Percentiles rank a stretch among this genome's conserved stretches.
These are phyloP conservation scores for Neuroscelio doddi DNA, from an alignment of 2,888 invertebrate genomes.

Conservation along the genomic window DNA sequence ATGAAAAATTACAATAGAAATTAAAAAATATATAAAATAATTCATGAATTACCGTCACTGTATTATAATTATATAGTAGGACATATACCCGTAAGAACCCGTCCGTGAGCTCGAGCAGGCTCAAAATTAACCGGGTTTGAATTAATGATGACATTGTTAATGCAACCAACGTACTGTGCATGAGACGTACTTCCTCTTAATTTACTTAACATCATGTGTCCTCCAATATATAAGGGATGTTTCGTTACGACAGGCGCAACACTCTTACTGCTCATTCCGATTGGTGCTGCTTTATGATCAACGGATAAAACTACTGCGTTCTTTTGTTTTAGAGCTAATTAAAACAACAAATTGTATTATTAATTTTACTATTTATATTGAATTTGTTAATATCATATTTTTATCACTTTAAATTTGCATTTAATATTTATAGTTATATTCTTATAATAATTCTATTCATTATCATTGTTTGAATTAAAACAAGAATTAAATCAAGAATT, in stretches of 20 bases:
- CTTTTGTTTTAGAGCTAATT: conserved; percentile 91
- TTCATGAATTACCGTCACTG: conserved; percentile 10
- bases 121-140: conserved; percentile 71
- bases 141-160: conserved; percentile 80
- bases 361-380: no score
- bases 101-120: conserved; percentile 78
- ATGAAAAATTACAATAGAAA: conserved; percentile 3
- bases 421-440: no score
- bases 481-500: no score
- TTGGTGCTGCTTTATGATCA: conserved; percentile 83
- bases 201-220: conserved; percentile 77
- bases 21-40: conserved; percentile 22
- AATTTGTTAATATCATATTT: no score
- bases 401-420: no score
- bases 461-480: no score
- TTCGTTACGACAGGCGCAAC: conserved; percentile 84
- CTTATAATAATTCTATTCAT: no score
- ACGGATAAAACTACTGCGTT: conserved; percentile 91
- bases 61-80: conserved; percentile 78
- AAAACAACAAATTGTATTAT: no score
- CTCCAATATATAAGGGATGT: conserved; percentile 92
- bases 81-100: conserved; percentile 85
- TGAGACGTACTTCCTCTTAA: conserved; percentile 81
- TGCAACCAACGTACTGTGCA: conserved; percentile 86
- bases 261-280: conserved; percentile 79